Evolutionary conservation across 2,888 invertebrate genomes (phyloP).

Genomic region (Cinara cedri): DNA sequence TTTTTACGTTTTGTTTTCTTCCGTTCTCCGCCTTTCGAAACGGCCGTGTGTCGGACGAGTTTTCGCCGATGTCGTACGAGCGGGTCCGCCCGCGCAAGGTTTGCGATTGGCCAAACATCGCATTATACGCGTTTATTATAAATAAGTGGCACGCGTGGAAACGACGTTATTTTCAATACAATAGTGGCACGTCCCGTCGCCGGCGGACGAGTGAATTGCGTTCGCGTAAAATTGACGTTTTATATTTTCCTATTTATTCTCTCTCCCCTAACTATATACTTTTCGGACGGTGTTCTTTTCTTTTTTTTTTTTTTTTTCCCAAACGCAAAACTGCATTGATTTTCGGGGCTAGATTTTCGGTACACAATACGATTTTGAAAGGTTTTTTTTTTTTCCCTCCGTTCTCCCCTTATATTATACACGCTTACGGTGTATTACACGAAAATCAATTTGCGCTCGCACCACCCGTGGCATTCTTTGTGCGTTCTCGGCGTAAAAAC

Average conservation of each 20-base stretch:
- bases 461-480: constrained; percentile 34
- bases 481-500: constrained; percentile 5
- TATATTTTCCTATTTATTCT: background rate
- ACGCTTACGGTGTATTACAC: background rate
- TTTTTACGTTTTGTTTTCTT: no score
- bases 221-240: background rate
- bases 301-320: constrained; percentile 11
- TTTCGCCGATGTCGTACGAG: no score
- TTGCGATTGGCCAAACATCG: no score
- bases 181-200: background rate
- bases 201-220: background rate
- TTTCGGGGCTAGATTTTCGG: constrained; percentile 25
- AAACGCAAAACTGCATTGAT: constrained; percentile 12
- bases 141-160: background rate
- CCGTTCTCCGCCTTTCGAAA: no score
- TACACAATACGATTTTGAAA: constrained; percentile 38
- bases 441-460: constrained; percentile 46
- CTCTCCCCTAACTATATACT: background rate
- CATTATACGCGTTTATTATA: no score
- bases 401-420: background rate
- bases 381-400: constrained; percentile 26
- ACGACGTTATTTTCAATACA: background rate
- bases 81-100: no score
- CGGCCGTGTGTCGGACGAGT: no score
- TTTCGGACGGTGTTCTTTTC: background rate